Evolutionary conservation across 2,888 invertebrate species (phyloP).

Genomic region (Hanleya hanleyi): DNA sequence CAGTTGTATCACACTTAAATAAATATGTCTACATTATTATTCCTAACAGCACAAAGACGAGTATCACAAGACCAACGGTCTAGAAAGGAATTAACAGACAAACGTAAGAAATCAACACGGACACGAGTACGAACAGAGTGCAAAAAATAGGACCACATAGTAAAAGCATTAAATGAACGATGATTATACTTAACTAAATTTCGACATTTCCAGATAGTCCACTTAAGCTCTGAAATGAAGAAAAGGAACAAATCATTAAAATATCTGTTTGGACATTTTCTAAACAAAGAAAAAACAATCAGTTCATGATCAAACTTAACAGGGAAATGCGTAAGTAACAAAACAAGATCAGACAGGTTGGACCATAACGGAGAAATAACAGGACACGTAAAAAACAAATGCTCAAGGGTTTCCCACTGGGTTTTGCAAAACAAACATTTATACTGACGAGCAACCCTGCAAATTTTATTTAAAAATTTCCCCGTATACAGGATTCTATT

Average conservation of each 20-base stretch:
- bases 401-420: not conserved
- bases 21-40: not conserved
- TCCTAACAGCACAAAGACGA: not conserved
- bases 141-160: not conserved
- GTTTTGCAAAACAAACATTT: not conserved
- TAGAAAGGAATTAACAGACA: not conserved
- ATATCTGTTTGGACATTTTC: not conserved
- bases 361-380: not conserved
- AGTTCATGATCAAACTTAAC: not conserved
- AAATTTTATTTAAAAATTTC: not conserved
- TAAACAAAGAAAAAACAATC: not conserved
- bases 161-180: not conserved
- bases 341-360: not conserved
- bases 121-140: not conserved
- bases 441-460: not conserved
- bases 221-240: not conserved
- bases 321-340: not conserved
- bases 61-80: not conserved
- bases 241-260: not conserved
- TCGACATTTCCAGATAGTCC: not conserved
- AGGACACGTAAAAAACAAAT: not conserved
- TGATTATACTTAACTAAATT: not conserved
- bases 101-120: not conserved
- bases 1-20: not conserved
- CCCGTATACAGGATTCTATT: slow-evolving; percentile 1